These are phyloP conservation scores for Jordanella pulchra DNA, from an alignment of 2,797 vertebrate species.

Conservation along the genomic window DNA sequence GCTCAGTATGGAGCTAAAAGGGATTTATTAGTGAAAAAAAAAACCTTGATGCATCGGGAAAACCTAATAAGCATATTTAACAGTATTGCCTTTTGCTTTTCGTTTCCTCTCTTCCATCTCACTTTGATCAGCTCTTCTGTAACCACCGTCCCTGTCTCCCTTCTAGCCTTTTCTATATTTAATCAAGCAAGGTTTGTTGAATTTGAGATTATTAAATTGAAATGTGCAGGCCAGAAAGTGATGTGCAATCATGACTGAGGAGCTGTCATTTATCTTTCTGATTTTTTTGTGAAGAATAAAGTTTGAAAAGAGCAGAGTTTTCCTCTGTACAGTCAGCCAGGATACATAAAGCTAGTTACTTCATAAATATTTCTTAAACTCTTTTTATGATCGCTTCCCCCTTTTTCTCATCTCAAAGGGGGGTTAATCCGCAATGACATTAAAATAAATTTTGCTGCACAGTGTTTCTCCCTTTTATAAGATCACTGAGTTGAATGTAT, in stretches of 20 bases:
- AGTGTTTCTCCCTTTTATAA: neutral
- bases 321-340: slow-evolving; percentile 29
- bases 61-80: slow-evolving; percentile 59
- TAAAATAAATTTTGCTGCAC: neutral
- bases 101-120: slow-evolving; percentile 47
- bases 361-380: slow-evolving; percentile 19
- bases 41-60: slow-evolving; percentile 67
- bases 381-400: slow-evolving; percentile 8
- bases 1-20: slow-evolving; percentile 53
- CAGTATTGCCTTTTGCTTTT: slow-evolving; percentile 54
- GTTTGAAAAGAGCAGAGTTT: slow-evolving; percentile 47
- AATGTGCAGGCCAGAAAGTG: slow-evolving; percentile 36
- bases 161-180: slow-evolving; percentile 67
- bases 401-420: slow-evolving; percentile 4
- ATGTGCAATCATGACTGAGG: slow-evolving; percentile 13
- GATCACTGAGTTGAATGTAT: neutral
- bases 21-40: slow-evolving; percentile 62
- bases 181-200: slow-evolving; percentile 61
- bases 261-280: slow-evolving; percentile 33
- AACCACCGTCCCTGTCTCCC: slow-evolving; percentile 36
- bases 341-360: slow-evolving; percentile 21
- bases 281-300: slow-evolving; percentile 35
- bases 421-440: neutral
- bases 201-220: slow-evolving; percentile 69
- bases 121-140: slow-evolving; percentile 38